A percentile compares a stretch with the other conserved stretches of the same genome.
Conservation (phyloP, 2,797 vertebrate species). For the Sebastes cheni region DNA sequence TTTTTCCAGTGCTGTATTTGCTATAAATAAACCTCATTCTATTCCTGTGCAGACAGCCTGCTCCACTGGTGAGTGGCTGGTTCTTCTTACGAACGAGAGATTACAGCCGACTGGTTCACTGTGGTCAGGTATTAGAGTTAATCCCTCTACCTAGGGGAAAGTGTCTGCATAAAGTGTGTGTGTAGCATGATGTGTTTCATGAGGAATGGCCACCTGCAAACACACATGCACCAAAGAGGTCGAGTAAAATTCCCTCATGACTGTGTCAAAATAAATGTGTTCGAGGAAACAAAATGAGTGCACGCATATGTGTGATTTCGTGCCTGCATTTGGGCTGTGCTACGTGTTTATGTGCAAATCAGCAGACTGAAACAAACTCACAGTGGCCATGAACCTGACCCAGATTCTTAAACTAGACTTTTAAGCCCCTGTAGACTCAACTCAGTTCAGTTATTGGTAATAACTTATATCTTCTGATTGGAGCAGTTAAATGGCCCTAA, state of each 20-base stretch:
- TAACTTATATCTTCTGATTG: neutral
- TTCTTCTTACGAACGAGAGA: conserved; percentile 56
- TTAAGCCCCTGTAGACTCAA: neutral
- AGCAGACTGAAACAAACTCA: neutral
- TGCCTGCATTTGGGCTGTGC: neutral
- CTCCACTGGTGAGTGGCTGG: conserved; percentile 53
- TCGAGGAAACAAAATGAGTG: neutral
- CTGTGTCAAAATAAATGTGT: neutral
- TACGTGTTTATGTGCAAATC: conserved; percentile 2
- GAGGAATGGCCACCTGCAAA: neutral
- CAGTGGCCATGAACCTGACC: neutral
- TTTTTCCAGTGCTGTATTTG: conserved; percentile 7
- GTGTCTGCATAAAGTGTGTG: conserved; percentile 41
- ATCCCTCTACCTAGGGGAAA: conserved; percentile 57
- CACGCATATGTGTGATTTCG: neutral
- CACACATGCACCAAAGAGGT: neutral
- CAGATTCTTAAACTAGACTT: neutral
- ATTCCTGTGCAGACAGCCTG: conserved; percentile 37
- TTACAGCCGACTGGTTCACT: conserved; percentile 58
- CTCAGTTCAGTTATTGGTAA: neutral
- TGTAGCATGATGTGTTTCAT: neutral
- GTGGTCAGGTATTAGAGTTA: conserved; percentile 66
- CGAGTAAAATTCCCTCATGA: neutral
- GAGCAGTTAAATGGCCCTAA: neutral
- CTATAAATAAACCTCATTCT: conserved; percentile 50